A percentile compares a stretch with the other conserved stretches of the same genome.
These are phyloP conservation scores for Leptinotarsa texana DNA, from an alignment of 1,140 invertebrate genomes.

Conservation along the genomic window DNA sequence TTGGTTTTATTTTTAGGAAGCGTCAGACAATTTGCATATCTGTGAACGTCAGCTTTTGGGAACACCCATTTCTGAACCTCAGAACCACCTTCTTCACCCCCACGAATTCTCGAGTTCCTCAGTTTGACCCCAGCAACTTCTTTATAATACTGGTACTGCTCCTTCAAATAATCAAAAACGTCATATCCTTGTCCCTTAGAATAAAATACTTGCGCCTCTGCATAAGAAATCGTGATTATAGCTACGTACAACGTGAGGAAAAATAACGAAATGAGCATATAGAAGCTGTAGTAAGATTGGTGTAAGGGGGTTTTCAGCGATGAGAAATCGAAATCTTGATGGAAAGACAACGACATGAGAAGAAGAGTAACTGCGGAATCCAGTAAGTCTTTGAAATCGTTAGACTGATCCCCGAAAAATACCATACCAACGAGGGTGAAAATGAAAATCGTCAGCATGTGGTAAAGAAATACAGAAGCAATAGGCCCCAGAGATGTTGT, in stretches of 20 bases:
- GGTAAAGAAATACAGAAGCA: constrained; percentile 31
- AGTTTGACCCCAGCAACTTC: constrained; percentile 25
- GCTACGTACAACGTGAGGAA: constrained; percentile 38
- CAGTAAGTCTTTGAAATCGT: constrained; percentile 33
- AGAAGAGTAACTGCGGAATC: constrained; percentile 31
- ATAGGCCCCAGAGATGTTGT: constrained; percentile 21
- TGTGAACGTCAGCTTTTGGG: constrained; percentile 33
- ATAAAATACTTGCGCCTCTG: constrained; percentile 32
- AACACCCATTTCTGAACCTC: constrained; percentile 16
- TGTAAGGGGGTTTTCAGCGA: constrained; percentile 27
- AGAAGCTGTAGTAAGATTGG: constrained; percentile 31
- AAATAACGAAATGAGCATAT: constrained; percentile 34
- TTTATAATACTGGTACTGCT: constrained; percentile 36
- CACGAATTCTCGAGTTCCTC: constrained; percentile 4
- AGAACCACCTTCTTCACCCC: constrained; percentile 13
- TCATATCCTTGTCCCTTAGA: constrained; percentile 24
- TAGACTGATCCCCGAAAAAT: constrained; percentile 32
- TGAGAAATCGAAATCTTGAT: constrained; percentile 26
- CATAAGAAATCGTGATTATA: constrained; percentile 38
- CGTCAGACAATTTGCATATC: constrained; percentile 33
- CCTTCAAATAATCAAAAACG: constrained; percentile 27
- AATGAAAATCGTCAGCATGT: constrained; percentile 31
- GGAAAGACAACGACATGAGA: constrained; percentile 26
- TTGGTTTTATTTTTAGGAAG: constrained; percentile 28
- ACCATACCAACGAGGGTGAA: constrained; percentile 32